phyloP scores from a whole-genome alignment of 2,888 invertebrate species.

The Lasioglossum calceatum region DNA sequence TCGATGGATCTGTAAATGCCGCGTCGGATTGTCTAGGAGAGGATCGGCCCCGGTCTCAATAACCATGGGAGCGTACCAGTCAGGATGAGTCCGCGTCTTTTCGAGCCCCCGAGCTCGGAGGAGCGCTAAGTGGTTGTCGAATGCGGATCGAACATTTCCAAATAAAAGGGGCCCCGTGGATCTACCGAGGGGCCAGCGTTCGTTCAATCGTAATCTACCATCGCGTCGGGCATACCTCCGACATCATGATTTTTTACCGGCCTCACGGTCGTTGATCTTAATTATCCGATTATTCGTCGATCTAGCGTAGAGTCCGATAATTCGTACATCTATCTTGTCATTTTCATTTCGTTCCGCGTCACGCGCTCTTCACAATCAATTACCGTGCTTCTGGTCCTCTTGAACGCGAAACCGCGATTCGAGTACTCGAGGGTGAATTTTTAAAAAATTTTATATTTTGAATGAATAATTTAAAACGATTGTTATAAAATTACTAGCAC shows the following conservation, averaged over 20 bases:
- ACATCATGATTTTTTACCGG: slow-evolving; percentile 18
- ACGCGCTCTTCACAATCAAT: not conserved
- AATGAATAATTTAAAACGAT: not conserved
- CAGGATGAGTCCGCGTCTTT: slow-evolving; percentile 73
- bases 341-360: not conserved
- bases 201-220: slow-evolving; percentile 45
- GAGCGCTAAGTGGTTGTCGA: slow-evolving; percentile 72
- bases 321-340: not conserved
- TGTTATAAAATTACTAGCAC: not conserved
- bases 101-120: slow-evolving; percentile 40
- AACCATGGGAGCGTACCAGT: slow-evolving; percentile 60
- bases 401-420: not conserved
- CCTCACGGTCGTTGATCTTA: slow-evolving; percentile 24
- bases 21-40: slow-evolving; percentile 72
- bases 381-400: not conserved
- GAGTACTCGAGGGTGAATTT: too few relatives aligned
- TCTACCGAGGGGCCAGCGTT: slow-evolving; percentile 25
- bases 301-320: not conserved
- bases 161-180: slow-evolving; percentile 53
- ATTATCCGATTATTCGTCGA: slow-evolving; percentile 21
- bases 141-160: slow-evolving; percentile 63
- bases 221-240: slow-evolving; percentile 4
- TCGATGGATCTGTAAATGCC: slow-evolving; percentile 74
- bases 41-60: slow-evolving; percentile 62
- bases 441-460: too few relatives aligned